Evolutionary conservation across 1,140 invertebrate species (phyloP).

Genomic region (Drosophila micromelanica): DNA sequence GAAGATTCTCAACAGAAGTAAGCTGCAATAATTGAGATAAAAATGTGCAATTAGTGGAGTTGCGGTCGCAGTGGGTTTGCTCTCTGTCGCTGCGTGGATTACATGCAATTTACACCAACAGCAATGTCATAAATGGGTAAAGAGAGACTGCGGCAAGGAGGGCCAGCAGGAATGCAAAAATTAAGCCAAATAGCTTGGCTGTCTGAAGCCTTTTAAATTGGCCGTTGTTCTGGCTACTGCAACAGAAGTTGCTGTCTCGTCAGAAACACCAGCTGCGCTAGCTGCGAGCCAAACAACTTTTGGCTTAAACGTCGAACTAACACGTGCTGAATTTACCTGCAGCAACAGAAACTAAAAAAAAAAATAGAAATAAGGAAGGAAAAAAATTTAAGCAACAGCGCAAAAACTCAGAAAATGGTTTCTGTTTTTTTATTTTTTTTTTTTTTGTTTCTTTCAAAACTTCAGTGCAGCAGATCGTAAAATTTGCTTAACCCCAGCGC

Average conservation of each 20-base stretch:
- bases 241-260: slow-evolving; percentile 25
- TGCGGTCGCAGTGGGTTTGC: slow-evolving; percentile 49
- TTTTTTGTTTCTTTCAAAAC: background rate
- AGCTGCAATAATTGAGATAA: slow-evolving; percentile 78
- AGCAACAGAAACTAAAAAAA: background rate
- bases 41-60: slow-evolving; percentile 77
- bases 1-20: slow-evolving; percentile 46
- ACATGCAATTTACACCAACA: slow-evolving; percentile 66
- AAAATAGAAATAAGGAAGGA: slow-evolving; percentile 5
- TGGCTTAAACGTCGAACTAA: slow-evolving; percentile 56
- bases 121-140: slow-evolving; percentile 32
- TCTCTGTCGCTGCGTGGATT: slow-evolving; percentile 55
- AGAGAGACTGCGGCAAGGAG: no score
- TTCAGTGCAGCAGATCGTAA: slow-evolving; percentile 41
- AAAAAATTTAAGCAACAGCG: background rate
- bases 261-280: slow-evolving; percentile 32
- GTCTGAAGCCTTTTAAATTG: slow-evolving; percentile 28
- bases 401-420: slow-evolving; percentile 23
- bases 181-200: slow-evolving; percentile 22
- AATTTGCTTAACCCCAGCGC: slow-evolving; percentile 15
- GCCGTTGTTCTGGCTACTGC: slow-evolving; percentile 48
- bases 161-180: no score
- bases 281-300: slow-evolving; percentile 31
- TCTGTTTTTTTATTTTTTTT: slow-evolving; percentile 13
- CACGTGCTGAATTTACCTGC: slow-evolving; percentile 24